A percentile compares a stretch with the other conserved stretches of the same genome.
Evolutionary conservation across 2,113 vertebrate genomes (phyloP).

Genomic region (Antechinus stuartii): DNA sequence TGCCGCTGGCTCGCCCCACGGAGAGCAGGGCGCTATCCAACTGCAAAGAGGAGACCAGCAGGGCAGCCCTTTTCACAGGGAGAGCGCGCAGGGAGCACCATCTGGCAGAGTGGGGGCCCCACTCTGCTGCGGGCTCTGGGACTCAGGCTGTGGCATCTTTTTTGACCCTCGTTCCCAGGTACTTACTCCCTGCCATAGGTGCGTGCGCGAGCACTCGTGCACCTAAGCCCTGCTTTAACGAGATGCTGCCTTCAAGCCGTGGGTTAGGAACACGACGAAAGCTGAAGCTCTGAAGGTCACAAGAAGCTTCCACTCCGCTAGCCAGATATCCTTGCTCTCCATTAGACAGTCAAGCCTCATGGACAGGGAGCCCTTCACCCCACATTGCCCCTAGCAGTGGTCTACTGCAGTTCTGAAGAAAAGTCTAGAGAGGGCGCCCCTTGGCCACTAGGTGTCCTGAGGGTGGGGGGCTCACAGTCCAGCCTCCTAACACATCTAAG

Average conservation of each 20-base stretch:
- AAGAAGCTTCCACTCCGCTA: neutral
- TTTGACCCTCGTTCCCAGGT: neutral
- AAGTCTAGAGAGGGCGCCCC: constrained; percentile 66
- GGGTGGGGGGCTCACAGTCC: no score
- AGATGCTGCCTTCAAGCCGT: neutral
- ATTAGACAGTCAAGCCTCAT: neutral
- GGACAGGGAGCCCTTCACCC: no score
- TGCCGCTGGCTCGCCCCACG: neutral
- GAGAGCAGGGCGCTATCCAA: neutral
- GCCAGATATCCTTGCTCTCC: neutral
- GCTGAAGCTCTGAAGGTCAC: neutral
- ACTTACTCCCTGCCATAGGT: neutral
- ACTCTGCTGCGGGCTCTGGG: no score
- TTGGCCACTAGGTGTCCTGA: neutral
- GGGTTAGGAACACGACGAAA: neutral
- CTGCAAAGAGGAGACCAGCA: neutral
- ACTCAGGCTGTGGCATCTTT: neutral
- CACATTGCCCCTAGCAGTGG: neutral
- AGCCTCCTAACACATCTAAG: neutral
- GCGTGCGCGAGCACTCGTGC: neutral
- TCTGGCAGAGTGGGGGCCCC: no score
- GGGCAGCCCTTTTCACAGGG: neutral
- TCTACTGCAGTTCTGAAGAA: neutral
- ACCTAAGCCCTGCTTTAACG: neutral
- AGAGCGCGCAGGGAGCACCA: no score